Evolutionary conservation across 2,113 vertebrate species (phyloP).

Genomic region (Mesoclemmys tuberculata): DNA sequence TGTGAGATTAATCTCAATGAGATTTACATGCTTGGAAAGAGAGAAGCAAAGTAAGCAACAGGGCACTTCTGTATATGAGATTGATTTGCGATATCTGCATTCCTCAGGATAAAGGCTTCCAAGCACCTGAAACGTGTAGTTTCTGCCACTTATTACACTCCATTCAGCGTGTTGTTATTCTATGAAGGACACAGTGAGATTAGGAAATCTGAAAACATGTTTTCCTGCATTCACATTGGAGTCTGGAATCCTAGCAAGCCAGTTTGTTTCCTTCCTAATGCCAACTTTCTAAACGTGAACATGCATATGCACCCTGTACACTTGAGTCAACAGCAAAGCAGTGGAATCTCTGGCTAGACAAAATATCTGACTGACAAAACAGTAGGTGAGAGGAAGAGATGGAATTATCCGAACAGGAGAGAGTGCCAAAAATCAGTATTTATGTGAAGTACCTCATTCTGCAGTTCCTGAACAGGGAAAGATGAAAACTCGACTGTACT

Average conservation of each 20-base stretch:
- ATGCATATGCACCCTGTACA: neutral
- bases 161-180: neutral
- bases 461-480: neutral
- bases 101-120: neutral
- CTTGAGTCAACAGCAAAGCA: neutral
- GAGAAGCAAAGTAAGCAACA: neutral
- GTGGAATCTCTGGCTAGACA: neutral
- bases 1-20: neutral
- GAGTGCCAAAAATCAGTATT: rapidly evolving
- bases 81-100: neutral
- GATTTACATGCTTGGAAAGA: neutral
- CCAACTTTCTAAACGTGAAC: neutral
- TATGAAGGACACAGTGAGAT: neutral
- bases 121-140: neutral
- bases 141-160: neutral
- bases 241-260: neutral
- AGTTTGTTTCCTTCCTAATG: neutral
- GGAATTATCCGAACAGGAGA: neutral
- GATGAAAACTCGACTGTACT: neutral
- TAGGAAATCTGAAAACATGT: neutral
- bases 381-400: neutral
- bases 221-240: neutral
- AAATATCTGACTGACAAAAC: neutral
- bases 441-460: neutral
- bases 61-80: neutral